Conservation (phyloP, 2,888 invertebrate genomes). For the Heliconius ethilla region DNA sequence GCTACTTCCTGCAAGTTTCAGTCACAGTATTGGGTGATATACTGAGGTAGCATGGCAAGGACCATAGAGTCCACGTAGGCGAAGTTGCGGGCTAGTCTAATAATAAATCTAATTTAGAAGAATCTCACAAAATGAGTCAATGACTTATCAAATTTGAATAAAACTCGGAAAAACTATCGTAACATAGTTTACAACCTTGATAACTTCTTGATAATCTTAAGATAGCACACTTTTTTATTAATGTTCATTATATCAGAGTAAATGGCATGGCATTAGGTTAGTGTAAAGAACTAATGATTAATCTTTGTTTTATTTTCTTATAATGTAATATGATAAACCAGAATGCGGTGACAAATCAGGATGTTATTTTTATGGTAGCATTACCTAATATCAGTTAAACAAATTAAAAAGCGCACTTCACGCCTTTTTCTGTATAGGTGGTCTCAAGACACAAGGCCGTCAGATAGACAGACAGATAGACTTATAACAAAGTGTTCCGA, state of each 20-base stretch:
- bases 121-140: not conserved
- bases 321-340: no score
- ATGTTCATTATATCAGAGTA: not conserved
- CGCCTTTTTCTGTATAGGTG: no score
- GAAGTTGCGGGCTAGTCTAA: not conserved
- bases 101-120: not conserved
- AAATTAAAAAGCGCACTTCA: no score
- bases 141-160: not conserved
- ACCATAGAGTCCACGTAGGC: no score
- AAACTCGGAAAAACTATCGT: not conserved
- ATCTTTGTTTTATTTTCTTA: not conserved
- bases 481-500: not conserved
- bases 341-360: no score
- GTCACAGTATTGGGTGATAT: no score
- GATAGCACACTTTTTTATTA: not conserved
- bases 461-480: no score
- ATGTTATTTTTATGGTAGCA: no score
- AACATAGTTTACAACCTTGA: not conserved
- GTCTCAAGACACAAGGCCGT: no score
- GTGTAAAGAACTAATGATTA: not conserved
- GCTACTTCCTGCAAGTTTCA: no score
- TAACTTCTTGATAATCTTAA: not conserved
- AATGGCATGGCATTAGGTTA: not conserved
- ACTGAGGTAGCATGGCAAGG: no score
- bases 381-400: no score